These are phyloP conservation scores for Hypanus sabinus DNA, from an alignment of 2,113 vertebrate genomes.

Conservation along the genomic window DNA sequence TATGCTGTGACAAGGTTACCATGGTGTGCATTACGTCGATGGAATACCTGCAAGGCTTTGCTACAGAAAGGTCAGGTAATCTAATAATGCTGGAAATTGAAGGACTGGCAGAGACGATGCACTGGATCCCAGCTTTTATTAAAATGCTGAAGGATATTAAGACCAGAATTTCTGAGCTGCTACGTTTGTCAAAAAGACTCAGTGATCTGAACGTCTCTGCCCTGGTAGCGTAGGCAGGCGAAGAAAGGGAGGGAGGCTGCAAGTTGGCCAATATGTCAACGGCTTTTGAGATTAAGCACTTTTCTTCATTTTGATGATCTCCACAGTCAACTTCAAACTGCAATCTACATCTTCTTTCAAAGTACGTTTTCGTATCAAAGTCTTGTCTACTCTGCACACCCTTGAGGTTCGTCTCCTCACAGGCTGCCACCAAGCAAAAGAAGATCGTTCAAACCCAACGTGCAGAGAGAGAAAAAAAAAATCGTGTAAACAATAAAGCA, in stretches of 20 bases:
- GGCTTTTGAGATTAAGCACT: not conserved
- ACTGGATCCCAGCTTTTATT: not conserved
- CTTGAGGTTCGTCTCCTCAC: too few relatives aligned
- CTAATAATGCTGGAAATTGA: conserved; percentile 19
- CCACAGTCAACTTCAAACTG: not conserved
- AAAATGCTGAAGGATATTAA: conserved; percentile 9
- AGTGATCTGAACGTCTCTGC: not conserved
- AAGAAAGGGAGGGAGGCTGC: not conserved
- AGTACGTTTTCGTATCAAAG: too few relatives aligned
- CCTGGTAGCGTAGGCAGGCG: not conserved
- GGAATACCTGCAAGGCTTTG: not conserved
- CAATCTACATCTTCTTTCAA: too few relatives aligned
- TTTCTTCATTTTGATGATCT: not conserved
- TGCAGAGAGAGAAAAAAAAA: too few relatives aligned
- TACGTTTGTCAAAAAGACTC: not conserved
- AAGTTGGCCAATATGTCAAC: not conserved
- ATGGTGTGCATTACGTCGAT: not conserved
- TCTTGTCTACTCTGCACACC: too few relatives aligned
- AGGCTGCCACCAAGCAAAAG: too few relatives aligned
- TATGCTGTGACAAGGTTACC: not conserved
- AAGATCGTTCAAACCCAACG: too few relatives aligned
- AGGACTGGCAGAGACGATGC: not conserved
- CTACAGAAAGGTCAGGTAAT: conserved; percentile 1
- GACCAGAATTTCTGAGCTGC: not conserved
- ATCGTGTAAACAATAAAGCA: too few relatives aligned